These are phyloP conservation scores for Macrosoma leucophasiata DNA, from an alignment of 2,888 invertebrate genomes.

Conservation along the genomic window DNA sequence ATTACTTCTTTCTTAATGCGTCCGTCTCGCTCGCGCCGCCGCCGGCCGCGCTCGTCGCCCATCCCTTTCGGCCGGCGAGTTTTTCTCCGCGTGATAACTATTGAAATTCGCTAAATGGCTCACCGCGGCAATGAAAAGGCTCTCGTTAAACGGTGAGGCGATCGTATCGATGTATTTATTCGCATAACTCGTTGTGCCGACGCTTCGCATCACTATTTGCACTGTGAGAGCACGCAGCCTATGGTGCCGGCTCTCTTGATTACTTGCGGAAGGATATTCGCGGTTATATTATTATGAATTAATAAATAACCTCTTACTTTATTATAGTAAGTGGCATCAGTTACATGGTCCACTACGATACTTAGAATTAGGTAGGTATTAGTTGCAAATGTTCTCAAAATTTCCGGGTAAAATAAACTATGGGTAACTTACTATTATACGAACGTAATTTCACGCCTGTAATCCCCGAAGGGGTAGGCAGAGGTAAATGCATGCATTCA, in stretches of 20 bases:
- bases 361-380: conserved; percentile 7
- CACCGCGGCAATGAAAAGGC: conserved; percentile 73
- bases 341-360: conserved; percentile 10
- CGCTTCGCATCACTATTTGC: conserved; percentile 59
- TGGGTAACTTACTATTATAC: too few species aligned
- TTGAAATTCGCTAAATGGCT: conserved; percentile 76
- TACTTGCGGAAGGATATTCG: conserved; percentile 41
- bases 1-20: conserved; percentile 71
- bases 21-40: conserved; percentile 61
- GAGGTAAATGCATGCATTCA: too few species aligned
- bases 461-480: too few species aligned
- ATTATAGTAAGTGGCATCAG: too few species aligned
- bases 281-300: conserved; percentile 44
- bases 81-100: conserved; percentile 74
- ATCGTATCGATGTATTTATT: conserved; percentile 71
- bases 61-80: conserved; percentile 59
- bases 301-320: conserved; percentile 42
- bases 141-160: conserved; percentile 71
- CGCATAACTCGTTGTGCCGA: conserved; percentile 55
- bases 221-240: conserved; percentile 38
- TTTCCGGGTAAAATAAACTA: too few species aligned
- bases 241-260: conserved; percentile 37
- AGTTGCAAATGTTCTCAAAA: too few species aligned
- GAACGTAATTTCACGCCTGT: too few species aligned
- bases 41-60: conserved; percentile 36